A percentile compares a stretch with the other conserved stretches of the same genome.
Evolutionary conservation across 2,113 vertebrate genomes (phyloP).

Genomic region (Gracilinanus agilis): DNA sequence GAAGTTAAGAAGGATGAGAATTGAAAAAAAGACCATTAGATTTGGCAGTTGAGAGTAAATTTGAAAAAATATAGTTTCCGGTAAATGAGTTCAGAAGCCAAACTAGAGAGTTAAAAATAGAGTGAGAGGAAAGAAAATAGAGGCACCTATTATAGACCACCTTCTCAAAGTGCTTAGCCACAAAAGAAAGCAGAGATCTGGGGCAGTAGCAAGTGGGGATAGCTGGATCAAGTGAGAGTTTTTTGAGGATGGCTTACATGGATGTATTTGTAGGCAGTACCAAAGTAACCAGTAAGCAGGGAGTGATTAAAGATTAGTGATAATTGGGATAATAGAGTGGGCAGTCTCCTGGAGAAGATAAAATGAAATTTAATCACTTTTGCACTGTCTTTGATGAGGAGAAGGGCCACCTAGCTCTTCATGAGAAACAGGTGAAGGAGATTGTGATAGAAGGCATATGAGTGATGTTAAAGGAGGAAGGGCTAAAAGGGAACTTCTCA

Average conservation of each 20-base stretch:
- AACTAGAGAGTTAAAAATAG: background rate
- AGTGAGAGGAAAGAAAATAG: background rate
- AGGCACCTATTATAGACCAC: background rate
- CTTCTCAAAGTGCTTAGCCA: background rate
- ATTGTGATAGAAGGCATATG: background rate
- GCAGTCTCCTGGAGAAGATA: background rate
- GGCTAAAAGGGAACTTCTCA: background rate
- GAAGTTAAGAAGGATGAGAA: background rate
- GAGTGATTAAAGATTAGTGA: background rate
- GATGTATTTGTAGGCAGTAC: background rate
- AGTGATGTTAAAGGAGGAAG: no score
- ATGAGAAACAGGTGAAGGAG: background rate
- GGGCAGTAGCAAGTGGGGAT: background rate
- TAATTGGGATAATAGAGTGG: background rate
- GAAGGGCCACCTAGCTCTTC: background rate
- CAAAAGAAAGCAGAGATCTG: background rate
- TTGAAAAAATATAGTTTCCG: background rate
- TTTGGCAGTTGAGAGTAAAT: background rate
- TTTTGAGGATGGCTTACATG: background rate
- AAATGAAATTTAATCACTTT: background rate
- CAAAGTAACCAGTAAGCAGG: background rate
- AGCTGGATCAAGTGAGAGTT: background rate
- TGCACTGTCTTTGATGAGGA: background rate
- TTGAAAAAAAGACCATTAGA: background rate
- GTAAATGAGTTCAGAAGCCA: background rate